Evolutionary conservation across 2,797 vertebrate species (phyloP), one percentile per base, ranked within the genome.

Genomic region (Podargus strigoides): DNA sequence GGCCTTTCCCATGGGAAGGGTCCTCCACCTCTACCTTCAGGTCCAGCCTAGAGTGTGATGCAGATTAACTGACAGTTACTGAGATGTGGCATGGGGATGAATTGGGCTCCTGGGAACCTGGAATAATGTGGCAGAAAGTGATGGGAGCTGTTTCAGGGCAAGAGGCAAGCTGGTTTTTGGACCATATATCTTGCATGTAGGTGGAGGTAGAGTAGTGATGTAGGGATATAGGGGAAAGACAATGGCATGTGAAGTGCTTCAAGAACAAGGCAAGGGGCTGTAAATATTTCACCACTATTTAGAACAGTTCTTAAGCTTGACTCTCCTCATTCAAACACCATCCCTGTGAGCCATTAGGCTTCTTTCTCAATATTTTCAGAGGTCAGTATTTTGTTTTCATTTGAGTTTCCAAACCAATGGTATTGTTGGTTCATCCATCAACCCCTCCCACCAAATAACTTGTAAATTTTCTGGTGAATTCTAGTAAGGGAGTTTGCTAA

Each of bases 51-150:
- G 50, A 36, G 14, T 5, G 20, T 22, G 46, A 19, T 42, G 39
- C 21, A 23, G 39, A 52, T 46, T 46, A n/a, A 47, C 30, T 46
- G 18, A 4, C 34, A 18, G 3, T 32, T 64, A 17, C 23, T 49
- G 44, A 34, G 27, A 59, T 2, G 0, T 17, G 15, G 9, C 12
- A 42, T 0, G 0, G 32, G 50, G 23, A 63, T 39, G 23, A 75
- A 47, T 5, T 20, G 9, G 6, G 9, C 12, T 67, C 12, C 34
- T 66, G 41, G 60, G 24, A 49, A 50, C 34, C 39, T 70, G 36
- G 12, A 64, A 47, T 36, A 53, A 56, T 1, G 1, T 49, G 24
- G 4, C 22, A 46, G 37, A 68, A 36, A n/a, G 37, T 28, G 18
- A 20, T 75, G 80, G 34, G 34, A 34, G 23, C 5, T 41, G 10